These are phyloP conservation scores for Sarcophaga subvicina DNA, from an alignment of 2,888 invertebrate genomes.

Conservation along the genomic window DNA sequence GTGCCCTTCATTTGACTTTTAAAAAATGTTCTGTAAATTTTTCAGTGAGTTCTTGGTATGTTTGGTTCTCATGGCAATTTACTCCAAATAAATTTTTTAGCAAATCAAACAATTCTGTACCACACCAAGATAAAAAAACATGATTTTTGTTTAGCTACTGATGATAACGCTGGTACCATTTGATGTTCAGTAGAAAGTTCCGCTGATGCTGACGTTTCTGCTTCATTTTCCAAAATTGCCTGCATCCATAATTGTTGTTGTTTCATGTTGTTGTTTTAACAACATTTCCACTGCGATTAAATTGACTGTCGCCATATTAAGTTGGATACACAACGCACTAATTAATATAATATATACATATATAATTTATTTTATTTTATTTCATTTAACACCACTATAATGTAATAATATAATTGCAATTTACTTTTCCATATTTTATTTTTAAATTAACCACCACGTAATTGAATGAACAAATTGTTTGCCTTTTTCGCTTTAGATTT, in stretches of 20 bases:
- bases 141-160: conserved; percentile 50
- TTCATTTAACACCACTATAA: no score
- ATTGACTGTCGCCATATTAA: no score
- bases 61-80: conserved; percentile 28
- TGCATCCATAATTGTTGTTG: conserved; percentile 30
- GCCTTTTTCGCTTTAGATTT: no score
- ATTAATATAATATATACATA: no score
- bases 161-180: conserved; percentile 50
- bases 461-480: no score
- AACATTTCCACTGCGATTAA: conserved; percentile 2
- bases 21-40: conserved; percentile 62
- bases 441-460: no score
- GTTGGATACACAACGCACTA: no score
- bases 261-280: conserved; percentile 21
- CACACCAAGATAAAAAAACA: conserved; percentile 26
- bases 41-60: conserved; percentile 39
- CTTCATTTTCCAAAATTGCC: conserved; percentile 5
- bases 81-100: conserved; percentile 57
- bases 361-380: no score
- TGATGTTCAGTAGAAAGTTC: conserved; percentile 13
- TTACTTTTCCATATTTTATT: no score
- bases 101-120: conserved; percentile 47
- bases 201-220: background rate
- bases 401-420: no score
- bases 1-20: conserved; percentile 54